Base-by-base conservation (phyloP, 2,797 vertebrate species). In the Mycteria americana region DNA sequence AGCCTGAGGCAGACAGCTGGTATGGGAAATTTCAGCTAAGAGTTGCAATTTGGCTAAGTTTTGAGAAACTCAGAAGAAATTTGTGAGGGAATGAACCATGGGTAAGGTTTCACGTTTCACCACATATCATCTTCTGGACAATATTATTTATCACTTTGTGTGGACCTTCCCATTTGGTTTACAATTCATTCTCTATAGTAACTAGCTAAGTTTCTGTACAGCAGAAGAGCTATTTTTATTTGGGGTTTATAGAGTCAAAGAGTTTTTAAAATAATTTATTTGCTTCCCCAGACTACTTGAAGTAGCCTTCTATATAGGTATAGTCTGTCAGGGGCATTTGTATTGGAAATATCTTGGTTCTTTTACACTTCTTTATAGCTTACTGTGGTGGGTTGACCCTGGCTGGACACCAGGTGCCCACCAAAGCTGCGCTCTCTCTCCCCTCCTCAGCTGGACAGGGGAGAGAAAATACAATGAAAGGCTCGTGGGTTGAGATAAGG, bases 21-120 rank as follows among this genome's bases (percentile, higher is more conserved):
- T 85, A 94, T 96, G 89, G 95, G 93, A 96, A 91, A 91, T 80
- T 91, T 93, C 95, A 95, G 70, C 92, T 96, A 43, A 74, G 77
- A 87, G 60, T 92, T 95, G 70, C 84, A 89, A 46, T 94, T 93
- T 94, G 84, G 63, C 72, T 67, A 79, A 78, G 86, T 82, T 96
- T 92, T 87, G 60, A 85, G 86, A 76, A 93, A 93, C 63, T 93
- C 35, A 3, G 73, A 83, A 89, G 81, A 85, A 68, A 84, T 93
- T 76, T 96, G 83, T 14, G 23, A 76, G 78, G 39, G 67, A 86
- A 50, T 81, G 76, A 94, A 94, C 69, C 54, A 77, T 43, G 69
- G 69, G 37, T 88, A 92, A 84, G 43, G 46, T 86, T 96, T 88
- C 64, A 41, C 6, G 4, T 93, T 89, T 94, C 92, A 88, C 88